These are phyloP conservation scores for Pterocles burchelli DNA, from an alignment of 2,113 vertebrate species.

Conservation along the genomic window DNA sequence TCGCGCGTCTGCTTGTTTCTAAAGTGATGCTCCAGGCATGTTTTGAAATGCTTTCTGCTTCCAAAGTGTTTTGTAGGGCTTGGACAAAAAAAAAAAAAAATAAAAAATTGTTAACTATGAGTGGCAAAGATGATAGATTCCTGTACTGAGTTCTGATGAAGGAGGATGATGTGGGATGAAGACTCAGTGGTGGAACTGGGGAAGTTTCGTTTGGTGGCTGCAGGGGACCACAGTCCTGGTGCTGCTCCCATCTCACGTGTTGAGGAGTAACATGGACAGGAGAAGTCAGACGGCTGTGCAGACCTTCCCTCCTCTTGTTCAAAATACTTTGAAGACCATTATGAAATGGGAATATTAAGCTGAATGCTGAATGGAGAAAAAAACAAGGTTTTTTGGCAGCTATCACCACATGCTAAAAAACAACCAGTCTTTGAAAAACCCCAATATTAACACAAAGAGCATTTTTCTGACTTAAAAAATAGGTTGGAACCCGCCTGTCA, in stretches of 20 bases:
- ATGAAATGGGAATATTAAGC: background rate
- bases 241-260: background rate
- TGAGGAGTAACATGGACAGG: accelerated
- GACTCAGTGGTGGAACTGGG: background rate
- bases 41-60: slow-evolving; percentile 52
- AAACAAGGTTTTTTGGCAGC: background rate
- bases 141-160: background rate
- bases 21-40: slow-evolving; percentile 51
- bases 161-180: background rate
- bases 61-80: background rate
- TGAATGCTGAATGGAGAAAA: background rate
- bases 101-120: background rate
- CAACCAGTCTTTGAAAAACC: background rate
- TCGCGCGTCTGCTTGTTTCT: slow-evolving; percentile 20
- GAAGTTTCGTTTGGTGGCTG: background rate
- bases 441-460: background rate
- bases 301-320: background rate
- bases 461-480: background rate
- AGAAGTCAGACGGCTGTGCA: background rate
- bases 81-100: background rate
- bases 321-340: background rate
- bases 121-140: background rate
- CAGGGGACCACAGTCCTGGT: background rate
- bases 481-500: background rate
- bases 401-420: background rate